Evolutionary conservation across 2,888 invertebrate genomes (phyloP), one percentile per base, ranked within the genome.

Genomic region (Caradrina kadenii): DNA sequence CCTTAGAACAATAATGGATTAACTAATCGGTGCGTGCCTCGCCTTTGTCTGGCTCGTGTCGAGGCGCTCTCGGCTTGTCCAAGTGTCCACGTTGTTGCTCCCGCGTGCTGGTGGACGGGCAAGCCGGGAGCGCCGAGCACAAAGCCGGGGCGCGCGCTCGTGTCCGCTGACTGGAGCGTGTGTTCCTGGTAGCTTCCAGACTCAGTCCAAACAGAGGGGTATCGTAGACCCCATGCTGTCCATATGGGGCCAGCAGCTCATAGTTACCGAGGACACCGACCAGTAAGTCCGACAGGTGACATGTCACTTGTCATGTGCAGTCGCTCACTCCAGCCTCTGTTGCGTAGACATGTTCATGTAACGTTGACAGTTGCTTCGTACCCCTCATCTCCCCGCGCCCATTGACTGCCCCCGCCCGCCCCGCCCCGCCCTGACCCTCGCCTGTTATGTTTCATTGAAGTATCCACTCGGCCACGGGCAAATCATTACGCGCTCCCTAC

Each of bases 211-310:
- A 97, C 98, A 98, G 97, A 98, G 98, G 97, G 98, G 98, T 97
- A 98, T 98, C 97, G 98, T 98, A 97, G 98, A 99, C 97, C 99
- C 98, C 97, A 98, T 99, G 98, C 98, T 99, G 97, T 98, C 98
- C 96, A 99, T 99, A 97, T 99, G 99, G 99, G 99, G 98, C 96
- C 98, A 99, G 97, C 98, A 98, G 97, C 98, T 98, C 97, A 98
- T 98, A 97, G 98, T 98, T 96, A 98, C 98, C 97, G 98, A 98
- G 97, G 98, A 99, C 97, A 98, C 98, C 94, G 98, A 98, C 97
- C 98, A 98, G 98, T 99, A 98, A 98, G 98, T 98, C 87, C 89
- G 91, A 63, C 78, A 75, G 88, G 88, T 88, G 92, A 92, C 91
- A 85, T 88, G 87, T 87, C 87, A 84, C 84, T 74, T 86, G 88